Evolutionary conservation across 2,888 invertebrate species (phyloP).

Genomic region (Luperina nickerlii): DNA sequence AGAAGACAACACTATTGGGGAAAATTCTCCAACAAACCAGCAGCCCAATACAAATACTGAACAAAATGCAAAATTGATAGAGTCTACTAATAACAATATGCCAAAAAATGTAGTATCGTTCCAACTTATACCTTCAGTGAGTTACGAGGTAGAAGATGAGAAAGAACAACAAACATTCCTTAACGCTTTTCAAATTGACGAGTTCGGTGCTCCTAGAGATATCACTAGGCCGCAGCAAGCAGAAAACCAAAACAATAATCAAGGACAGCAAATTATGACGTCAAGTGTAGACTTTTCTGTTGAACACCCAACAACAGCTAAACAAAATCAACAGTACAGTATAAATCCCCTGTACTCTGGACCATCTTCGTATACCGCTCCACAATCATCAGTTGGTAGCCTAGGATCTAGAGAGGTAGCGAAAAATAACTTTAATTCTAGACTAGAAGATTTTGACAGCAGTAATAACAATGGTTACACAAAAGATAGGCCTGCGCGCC

Average conservation of each 20-base stretch:
- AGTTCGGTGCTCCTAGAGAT: conserved; percentile 78
- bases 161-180: conserved; percentile 81
- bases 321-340: conserved; percentile 69
- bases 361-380: conserved; percentile 86
- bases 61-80: conserved; percentile 49
- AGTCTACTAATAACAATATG: conserved; percentile 36
- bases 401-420: conserved; percentile 71
- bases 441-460: conserved; percentile 81
- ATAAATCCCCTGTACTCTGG: conserved; percentile 80
- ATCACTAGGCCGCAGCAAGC: conserved; percentile 61
- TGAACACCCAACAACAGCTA: conserved; percentile 73
- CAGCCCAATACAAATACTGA: conserved; percentile 55
- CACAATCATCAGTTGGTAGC: conserved; percentile 84
- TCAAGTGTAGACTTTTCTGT: conserved; percentile 78
- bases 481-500: conserved; percentile 75
- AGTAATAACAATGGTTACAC: conserved; percentile 77
- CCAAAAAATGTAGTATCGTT: conserved; percentile 71
- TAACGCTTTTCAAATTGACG: conserved; percentile 80
- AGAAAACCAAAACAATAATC: conserved; percentile 68
- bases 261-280: conserved; percentile 68
- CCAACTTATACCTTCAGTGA: conserved; percentile 83
- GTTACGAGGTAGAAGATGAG: conserved; percentile 82
- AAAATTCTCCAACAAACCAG: conserved; percentile 63
- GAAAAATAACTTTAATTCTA: conserved; percentile 75
- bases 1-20: conserved; percentile 69